Conservation (phyloP, 2,113 vertebrate genomes). For the Choloepus hoffmanni region DNA sequence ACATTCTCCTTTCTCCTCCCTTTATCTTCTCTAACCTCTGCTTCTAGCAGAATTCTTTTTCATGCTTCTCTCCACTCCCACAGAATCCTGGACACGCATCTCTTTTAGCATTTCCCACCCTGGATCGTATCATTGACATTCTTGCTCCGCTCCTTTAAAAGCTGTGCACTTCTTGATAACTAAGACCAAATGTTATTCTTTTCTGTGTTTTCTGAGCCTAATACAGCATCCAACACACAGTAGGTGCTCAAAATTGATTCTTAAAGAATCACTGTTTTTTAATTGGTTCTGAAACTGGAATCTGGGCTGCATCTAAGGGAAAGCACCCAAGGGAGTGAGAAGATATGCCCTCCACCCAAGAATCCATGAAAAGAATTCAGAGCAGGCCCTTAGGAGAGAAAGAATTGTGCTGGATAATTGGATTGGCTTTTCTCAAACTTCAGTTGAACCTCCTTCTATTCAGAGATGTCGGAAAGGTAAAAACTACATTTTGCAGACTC, state of each 20-base stretch:
- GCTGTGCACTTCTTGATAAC: neutral
- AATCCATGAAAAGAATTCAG: slow-evolving; percentile 31
- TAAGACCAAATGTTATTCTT: neutral
- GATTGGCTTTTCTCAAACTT: slow-evolving; percentile 16
- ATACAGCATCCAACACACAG: neutral
- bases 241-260: neutral
- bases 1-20: neutral
- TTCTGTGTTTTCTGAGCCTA: neutral
- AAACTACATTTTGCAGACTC: neutral
- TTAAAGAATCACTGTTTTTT: slow-evolving; percentile 23
- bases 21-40: neutral
- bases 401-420: neutral
- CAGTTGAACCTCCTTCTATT: slow-evolving; percentile 30
- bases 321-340: neutral
- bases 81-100: neutral
- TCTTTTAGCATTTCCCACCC: neutral
- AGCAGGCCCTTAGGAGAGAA: neutral
- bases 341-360: neutral
- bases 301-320: neutral
- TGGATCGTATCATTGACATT: neutral
- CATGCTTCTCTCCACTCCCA: neutral
- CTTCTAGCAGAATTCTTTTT: neutral
- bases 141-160: slow-evolving; percentile 10
- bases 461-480: slow-evolving; percentile 8
- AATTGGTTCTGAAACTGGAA: slow-evolving; percentile 4